phyloP scores from a whole-genome alignment of 1,140 invertebrate species.

The Drosophila arizonae region DNA sequence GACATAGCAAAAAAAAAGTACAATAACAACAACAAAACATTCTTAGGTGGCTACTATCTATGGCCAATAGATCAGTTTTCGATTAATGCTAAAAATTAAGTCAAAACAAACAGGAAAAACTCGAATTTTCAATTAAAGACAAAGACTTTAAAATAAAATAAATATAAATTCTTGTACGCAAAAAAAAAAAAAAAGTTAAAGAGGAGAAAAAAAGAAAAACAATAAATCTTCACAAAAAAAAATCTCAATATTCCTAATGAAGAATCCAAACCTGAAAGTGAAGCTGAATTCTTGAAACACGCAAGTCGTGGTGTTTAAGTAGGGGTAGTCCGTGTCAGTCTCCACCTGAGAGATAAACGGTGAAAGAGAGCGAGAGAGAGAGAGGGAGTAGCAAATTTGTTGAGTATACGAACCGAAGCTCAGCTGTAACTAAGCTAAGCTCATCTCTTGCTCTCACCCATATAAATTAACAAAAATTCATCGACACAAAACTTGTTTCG shows the following conservation, averaged over 20 bases:
- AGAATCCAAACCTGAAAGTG: slow-evolving; percentile 65
- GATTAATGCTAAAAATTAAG: slow-evolving; percentile 67
- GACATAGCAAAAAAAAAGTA: slow-evolving; percentile 8
- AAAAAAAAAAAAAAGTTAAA: slow-evolving; percentile 23
- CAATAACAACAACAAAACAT: slow-evolving; percentile 36
- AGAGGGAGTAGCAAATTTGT: slow-evolving; percentile 51
- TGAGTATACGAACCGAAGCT: slow-evolving; percentile 59
- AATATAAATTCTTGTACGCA: slow-evolving; percentile 27
- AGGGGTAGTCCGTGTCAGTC: slow-evolving; percentile 28
- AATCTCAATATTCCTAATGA: slow-evolving; percentile 54
- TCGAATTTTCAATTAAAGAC: slow-evolving; percentile 79
- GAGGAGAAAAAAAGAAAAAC: slow-evolving; percentile 26
- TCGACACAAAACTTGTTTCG: slow-evolving; percentile 49
- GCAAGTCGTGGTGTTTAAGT: slow-evolving; percentile 41
- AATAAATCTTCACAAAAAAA: slow-evolving; percentile 49
- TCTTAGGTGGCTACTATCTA: slow-evolving; percentile 38
- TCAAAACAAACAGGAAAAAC: slow-evolving; percentile 78
- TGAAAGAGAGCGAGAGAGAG: slow-evolving; percentile 24
- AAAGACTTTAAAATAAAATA: slow-evolving; percentile 28
- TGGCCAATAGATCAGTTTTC: slow-evolving; percentile 70
- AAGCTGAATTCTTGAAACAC: slow-evolving; percentile 72
- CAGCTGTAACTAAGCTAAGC: slow-evolving; percentile 49
- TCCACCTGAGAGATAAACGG: slow-evolving; percentile 8
- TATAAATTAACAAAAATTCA: slow-evolving; percentile 72
- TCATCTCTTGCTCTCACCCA: slow-evolving; percentile 70